Evolutionary conservation across 2,113 vertebrate species (phyloP).

Genomic region (Xenopus laevis): DNA sequence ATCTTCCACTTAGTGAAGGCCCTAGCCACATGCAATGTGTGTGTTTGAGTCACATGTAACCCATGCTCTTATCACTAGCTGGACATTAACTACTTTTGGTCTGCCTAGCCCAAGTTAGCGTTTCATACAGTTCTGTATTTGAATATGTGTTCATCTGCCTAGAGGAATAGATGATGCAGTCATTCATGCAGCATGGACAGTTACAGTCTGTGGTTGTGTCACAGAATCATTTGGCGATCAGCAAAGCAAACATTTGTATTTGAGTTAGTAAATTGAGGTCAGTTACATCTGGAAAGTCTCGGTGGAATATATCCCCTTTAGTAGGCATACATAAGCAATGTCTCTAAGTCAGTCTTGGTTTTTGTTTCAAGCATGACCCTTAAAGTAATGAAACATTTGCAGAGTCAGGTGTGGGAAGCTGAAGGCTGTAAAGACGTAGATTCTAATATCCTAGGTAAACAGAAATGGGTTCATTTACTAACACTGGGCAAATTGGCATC

Average conservation of each 20-base stretch:
- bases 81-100: too few species aligned
- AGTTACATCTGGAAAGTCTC: conserved; percentile 10
- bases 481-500: not conserved
- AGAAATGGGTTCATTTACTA: not conserved
- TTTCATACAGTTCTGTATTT: too few species aligned
- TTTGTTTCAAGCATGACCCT: conserved; percentile 25
- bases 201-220: not conserved
- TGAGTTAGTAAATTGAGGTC: conserved; percentile 41
- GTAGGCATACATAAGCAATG: conserved; percentile 34
- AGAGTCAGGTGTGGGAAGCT: conserved; percentile 11
- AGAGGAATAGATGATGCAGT: too few species aligned
- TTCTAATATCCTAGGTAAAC: conserved; percentile 36
- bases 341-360: conserved; percentile 35
- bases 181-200: too few species aligned
- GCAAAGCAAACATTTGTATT: conserved; percentile 39
- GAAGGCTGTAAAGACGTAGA: conserved; percentile 5
- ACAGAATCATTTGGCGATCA: conserved; percentile 11
- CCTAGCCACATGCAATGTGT: too few species aligned
- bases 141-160: too few species aligned
- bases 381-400: conserved; percentile 42
- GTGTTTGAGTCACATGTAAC: too few species aligned
- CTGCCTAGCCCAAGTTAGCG: too few species aligned
- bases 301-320: conserved; percentile 32
- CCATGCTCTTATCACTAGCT: too few species aligned
- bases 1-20: too few species aligned